Percentiles rank a stretch among this genome's conserved stretches.
phyloP scores from a whole-genome alignment of 1,140 invertebrate species.

The Zaprionus lachaisei region DNA sequence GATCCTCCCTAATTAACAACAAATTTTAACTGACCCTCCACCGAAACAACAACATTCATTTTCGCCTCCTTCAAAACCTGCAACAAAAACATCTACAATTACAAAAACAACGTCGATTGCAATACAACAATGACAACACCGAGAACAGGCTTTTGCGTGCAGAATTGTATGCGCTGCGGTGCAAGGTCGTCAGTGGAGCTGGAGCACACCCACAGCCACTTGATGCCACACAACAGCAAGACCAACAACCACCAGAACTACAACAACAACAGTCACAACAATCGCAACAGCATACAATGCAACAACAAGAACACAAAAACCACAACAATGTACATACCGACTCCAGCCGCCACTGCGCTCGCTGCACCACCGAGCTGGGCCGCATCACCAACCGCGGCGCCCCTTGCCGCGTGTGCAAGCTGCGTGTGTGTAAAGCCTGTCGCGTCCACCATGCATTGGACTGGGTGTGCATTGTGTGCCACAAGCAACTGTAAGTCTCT shows the following conservation, averaged over 20 bases:
- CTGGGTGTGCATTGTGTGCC: conserved; percentile 91
- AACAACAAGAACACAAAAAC: conserved; percentile 70
- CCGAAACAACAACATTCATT: conserved; percentile 66
- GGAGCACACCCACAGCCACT: conserved; percentile 48
- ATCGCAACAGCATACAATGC: conserved; percentile 43
- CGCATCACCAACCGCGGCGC: conserved; percentile 91
- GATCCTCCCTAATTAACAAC: conserved; percentile 37
- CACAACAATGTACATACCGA: conserved; percentile 78
- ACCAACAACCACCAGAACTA: conserved; percentile 55
- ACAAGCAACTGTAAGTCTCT: conserved; percentile 90
- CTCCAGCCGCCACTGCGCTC: conserved; percentile 88
- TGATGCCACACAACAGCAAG: conserved; percentile 72
- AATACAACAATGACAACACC: conserved; percentile 37
- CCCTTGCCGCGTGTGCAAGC: conserved; percentile 88
- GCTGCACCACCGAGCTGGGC: conserved; percentile 89
- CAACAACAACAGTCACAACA: conserved; percentile 63
- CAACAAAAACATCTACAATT: conserved; percentile 34
- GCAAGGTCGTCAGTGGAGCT: conserved; percentile 84
- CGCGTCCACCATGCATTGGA: conserved; percentile 89
- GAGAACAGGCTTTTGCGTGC: conserved; percentile 87
- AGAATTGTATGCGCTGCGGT: conserved; percentile 87
- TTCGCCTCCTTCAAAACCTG: conserved; percentile 6
- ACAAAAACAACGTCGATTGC: conserved; percentile 24
- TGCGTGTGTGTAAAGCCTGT: conserved; percentile 90
- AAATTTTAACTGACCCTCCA: conserved; percentile 43